A percentile compares a stretch with the other conserved stretches of the same genome.
phyloP scores from a whole-genome alignment of 2,113 vertebrate genomes.

The Austrofundulus limnaeus region DNA sequence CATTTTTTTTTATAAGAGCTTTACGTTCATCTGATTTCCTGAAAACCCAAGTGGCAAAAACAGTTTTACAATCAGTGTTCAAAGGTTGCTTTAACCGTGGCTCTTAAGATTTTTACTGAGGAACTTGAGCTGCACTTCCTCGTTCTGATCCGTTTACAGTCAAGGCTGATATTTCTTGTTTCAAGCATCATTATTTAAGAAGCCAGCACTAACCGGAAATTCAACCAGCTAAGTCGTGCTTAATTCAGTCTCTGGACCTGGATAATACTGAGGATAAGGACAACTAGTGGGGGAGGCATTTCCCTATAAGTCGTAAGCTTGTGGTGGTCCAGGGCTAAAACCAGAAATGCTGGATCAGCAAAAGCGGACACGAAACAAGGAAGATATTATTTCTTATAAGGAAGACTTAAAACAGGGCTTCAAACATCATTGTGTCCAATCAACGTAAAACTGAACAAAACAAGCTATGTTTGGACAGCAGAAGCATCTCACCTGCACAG shows the following conservation, averaged over 20 bases:
- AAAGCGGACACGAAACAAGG: background rate
- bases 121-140: background rate
- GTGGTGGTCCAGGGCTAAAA: background rate
- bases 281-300: constrained; percentile 3
- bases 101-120: background rate
- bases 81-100: background rate
- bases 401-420: too few relatives aligned
- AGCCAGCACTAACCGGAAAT: background rate
- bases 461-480: background rate
- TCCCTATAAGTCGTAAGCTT: background rate
- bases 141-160: background rate
- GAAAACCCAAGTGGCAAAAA: constrained; percentile 2
- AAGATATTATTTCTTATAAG: background rate
- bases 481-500: constrained; percentile 88
- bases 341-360: constrained; percentile 7
- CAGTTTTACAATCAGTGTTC: background rate
- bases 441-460: too few relatives aligned
- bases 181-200: too few relatives aligned
- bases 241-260: constrained; percentile 43
- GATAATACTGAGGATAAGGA: constrained; percentile 14
- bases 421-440: too few relatives aligned
- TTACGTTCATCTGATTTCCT: constrained; percentile 14
- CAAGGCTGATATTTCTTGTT: background rate
- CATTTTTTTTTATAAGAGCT: background rate
- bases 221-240: constrained; percentile 5